phyloP scores from a whole-genome alignment of 2,113 vertebrate genomes.

The Coturnix japonica region DNA sequence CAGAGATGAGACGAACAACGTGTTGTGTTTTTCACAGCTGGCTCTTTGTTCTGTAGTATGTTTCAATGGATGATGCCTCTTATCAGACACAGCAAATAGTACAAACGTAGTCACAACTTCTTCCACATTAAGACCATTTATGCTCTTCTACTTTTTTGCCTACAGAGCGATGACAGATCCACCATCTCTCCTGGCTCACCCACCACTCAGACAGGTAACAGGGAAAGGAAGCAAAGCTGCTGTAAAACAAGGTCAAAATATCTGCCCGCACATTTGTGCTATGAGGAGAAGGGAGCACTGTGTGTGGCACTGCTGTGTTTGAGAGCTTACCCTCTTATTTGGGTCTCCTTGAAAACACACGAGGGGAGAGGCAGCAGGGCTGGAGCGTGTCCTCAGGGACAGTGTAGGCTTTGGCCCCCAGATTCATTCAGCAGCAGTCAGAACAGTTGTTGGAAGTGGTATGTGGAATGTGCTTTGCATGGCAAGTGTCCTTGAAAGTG shows the following conservation, averaged over 20 bases:
- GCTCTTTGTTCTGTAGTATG: neutral
- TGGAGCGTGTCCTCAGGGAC: neutral
- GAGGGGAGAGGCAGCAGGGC: neutral
- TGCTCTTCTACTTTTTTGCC: constrained; percentile 46
- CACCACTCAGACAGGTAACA: constrained; percentile 84
- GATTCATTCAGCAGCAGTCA: neutral
- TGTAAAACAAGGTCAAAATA: neutral
- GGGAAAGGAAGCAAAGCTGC: neutral
- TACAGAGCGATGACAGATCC: constrained; percentile 88
- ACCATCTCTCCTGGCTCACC: constrained; percentile 78
- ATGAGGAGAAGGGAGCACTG: neutral
- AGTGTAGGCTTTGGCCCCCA: neutral
- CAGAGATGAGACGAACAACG: neutral
- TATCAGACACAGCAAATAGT: neutral
- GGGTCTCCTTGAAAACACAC: neutral
- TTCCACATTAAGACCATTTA: constrained; percentile 22
- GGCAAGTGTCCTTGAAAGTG: neutral
- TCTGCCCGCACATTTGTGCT: neutral
- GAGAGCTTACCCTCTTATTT: neutral
- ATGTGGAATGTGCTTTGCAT: constrained; percentile 54
- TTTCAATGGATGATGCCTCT: neutral
- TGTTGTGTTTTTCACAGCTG: neutral
- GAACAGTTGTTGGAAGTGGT: constrained; percentile 46
- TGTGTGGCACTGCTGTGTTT: neutral
- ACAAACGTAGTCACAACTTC: neutral